phyloP scores from a whole-genome alignment of 2,113 vertebrate genomes.

The Tetrax tetrax region DNA sequence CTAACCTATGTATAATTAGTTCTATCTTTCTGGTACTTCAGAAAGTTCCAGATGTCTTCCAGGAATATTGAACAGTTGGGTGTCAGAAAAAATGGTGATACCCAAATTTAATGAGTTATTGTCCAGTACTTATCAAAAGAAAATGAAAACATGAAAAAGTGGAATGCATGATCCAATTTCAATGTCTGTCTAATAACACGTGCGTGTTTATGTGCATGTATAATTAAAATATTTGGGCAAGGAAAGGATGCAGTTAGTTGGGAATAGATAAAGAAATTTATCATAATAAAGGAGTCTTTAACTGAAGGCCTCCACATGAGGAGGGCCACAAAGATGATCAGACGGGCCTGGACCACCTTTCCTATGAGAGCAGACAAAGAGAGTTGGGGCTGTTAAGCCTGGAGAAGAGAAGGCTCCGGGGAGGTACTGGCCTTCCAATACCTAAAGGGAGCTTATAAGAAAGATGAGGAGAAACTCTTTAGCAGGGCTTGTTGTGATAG shows the following conservation, averaged over 20 bases:
- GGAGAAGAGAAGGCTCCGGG: too few relatives aligned
- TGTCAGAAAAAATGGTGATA: background rate
- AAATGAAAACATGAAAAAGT: background rate
- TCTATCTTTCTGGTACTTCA: background rate
- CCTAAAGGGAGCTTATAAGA: too few relatives aligned
- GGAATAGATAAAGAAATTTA: background rate
- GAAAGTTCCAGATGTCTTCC: background rate
- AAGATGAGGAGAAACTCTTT: too few relatives aligned
- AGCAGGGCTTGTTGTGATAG: too few relatives aligned
- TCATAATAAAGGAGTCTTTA: background rate
- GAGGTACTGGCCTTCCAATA: too few relatives aligned
- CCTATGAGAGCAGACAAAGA: too few relatives aligned
- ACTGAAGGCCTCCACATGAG: background rate
- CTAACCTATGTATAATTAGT: background rate
- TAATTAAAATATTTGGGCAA: background rate
- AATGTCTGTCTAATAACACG: fast-evolving
- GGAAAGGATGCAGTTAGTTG: background rate
- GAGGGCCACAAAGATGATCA: too few relatives aligned
- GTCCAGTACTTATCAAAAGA: background rate
- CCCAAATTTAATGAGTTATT: background rate
- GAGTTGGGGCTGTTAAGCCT: too few relatives aligned
- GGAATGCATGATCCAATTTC: background rate
- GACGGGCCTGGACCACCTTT: too few relatives aligned
- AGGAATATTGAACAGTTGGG: background rate
- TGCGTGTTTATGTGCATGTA: background rate